phyloP scores from a whole-genome alignment of 2,113 vertebrate species.

The Bombycilla garrulus region DNA sequence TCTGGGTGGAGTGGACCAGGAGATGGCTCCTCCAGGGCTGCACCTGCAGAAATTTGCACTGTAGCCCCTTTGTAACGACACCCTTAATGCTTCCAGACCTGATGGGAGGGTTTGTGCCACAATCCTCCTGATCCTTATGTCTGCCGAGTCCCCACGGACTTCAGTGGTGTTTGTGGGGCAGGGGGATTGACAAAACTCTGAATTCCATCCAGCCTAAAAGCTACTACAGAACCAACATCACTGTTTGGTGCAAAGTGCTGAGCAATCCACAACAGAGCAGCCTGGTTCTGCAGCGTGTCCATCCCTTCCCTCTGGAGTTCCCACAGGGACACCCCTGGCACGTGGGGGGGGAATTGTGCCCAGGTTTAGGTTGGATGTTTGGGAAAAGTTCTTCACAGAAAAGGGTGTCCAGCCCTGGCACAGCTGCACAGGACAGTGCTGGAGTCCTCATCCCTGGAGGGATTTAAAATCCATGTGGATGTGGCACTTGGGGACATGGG shows the following conservation, averaged over 20 bases:
- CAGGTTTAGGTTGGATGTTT: neutral
- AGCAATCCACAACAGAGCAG: neutral
- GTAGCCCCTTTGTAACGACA: neutral
- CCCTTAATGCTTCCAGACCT: neutral
- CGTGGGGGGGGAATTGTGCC: neutral
- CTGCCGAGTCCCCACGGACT: neutral
- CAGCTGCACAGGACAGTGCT: neutral
- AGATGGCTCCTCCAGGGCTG: neutral
- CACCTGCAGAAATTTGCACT: neutral
- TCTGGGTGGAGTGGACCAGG: neutral
- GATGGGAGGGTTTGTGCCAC: neutral
- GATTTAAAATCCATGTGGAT: accelerated
- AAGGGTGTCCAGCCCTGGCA: neutral
- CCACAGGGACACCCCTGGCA: neutral
- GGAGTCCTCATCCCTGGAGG: neutral
- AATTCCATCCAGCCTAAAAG: neutral
- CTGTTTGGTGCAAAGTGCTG: neutral
- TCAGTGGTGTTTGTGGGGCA: neutral
- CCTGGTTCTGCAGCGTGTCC: neutral
- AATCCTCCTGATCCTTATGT: neutral
- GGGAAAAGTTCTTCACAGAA: neutral
- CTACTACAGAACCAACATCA: accelerated
- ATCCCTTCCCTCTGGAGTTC: neutral
- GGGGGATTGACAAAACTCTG: neutral
- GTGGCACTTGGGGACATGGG: neutral